Evolutionary conservation across 2,113 vertebrate species (phyloP), one percentile per base, ranked within the genome.

Genomic region (Prunella fulvescens): DNA sequence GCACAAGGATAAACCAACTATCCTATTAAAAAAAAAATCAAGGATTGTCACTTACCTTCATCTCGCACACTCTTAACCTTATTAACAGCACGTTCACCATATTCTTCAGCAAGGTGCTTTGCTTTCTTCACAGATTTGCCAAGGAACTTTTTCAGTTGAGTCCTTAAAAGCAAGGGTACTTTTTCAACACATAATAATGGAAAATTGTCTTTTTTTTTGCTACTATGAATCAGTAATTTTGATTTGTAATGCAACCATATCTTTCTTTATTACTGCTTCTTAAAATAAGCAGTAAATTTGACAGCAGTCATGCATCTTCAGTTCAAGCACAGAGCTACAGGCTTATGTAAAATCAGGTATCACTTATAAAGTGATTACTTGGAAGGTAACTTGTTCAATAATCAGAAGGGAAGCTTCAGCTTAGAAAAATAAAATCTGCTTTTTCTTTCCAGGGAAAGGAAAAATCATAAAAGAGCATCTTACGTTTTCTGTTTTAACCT

Each of bases 41-140:
- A 29, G 0, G 4, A 62, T 10, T 39, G 54, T 58, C 73, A 91
- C 91, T 92, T 87, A 99, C 99, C 99, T 98, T 99, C 99, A 7
- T 99, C 99, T 74, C 99, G 98, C 86, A 99, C 99, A 53, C 99
- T 99, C 97, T 99, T 99, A 79, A 99, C 99, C 97, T 99, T 99
- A 97, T 99, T 99, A 71, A 99, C 99, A 12, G 99, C 99, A 85
- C 98, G 99, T 96, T 99, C 99, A 2, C 99, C 99, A 3, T 99
- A 99, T 85, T 99, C 99, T 90, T 99, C 99, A 33, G 99, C 99
- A 42, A 99, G 97, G 95, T 99, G 99, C 89, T 99, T 99, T 72
- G 99, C 99, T 94, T 98, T 98, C 97, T 99, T 99, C 79, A 99
- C 99, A 8, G 99, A 99, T 92, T 99, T 99, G 58, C 99, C 99